Base-by-base conservation (phyloP, 2,797 vertebrate genomes). In the Martes flavigula region DNA sequence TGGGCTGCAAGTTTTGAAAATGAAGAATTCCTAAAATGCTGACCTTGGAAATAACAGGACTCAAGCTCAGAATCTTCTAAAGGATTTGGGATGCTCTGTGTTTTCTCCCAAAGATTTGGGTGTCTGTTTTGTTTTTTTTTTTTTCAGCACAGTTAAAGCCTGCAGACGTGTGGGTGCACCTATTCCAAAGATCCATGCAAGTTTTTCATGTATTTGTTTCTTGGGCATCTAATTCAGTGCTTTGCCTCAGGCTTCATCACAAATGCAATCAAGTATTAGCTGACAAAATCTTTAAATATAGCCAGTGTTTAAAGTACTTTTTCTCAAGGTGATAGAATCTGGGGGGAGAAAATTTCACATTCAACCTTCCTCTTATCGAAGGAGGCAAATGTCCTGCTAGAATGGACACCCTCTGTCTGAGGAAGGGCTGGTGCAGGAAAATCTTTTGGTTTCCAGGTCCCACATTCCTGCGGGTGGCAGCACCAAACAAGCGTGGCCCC, bases 1-100 rank as follows among this genome's bases (percentile, higher is more conserved):
- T 60, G 73, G 70, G 68, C 87, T 17, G 9, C 35, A n/a, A 92
- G 85, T 56, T 83, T 91, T 81, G 70, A 95, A 97, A 94, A 96
- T 58, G 87, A 79, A 90, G 86, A 87, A 95, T 94, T 85, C 90
- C 48, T 93, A 54, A 92, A 94, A 83, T n/a, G 51, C 84, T 86
- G 88, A 72, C 82, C 78, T 96, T 72, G 84, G 95, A 94, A 87
- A 85, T 70, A 68, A 68, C 79, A 82, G 86, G 82, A 35, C 73
- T 56, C 40, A 4, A 15, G 82, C 60, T 93, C 40, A 3, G 90
- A 75, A 89, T 12, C 62, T 62, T 68, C 38, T 1, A 66, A 56
- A 75, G 75, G 48, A 73, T 94, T 54, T n/a, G 54, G 20, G 38
- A 60, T 35, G 38, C 43, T 78, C 56, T 60, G 27, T 11, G 32